These are phyloP conservation scores for Tetramorium parvispinum DNA, from an alignment of 1,140 invertebrate species.

Conservation along the genomic window DNA sequence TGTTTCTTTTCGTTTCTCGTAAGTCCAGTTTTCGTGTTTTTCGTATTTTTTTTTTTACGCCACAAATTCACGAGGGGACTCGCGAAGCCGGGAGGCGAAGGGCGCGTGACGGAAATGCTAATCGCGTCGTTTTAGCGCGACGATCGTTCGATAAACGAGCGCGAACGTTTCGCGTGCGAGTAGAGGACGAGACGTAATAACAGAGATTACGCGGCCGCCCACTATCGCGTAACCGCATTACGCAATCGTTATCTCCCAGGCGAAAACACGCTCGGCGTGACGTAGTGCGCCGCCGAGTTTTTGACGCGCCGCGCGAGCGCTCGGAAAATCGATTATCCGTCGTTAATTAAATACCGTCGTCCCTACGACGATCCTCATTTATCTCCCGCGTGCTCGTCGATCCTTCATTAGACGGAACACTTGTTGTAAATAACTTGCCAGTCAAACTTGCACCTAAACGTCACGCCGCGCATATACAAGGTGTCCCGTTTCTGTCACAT, in stretches of 20 bases:
- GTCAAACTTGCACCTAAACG: not conserved
- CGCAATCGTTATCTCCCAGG: conserved; percentile 39
- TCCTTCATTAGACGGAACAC: not conserved
- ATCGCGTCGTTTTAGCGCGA: conserved; percentile 31
- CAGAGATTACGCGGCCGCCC: conserved; percentile 28
- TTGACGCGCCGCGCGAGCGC: not conserved
- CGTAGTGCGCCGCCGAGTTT: conserved; percentile 7
- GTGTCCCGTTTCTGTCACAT: not conserved
- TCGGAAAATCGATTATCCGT: conserved; percentile 17
- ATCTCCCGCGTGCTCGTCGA: not conserved
- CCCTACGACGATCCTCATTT: not conserved
- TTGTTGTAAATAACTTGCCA: not conserved
- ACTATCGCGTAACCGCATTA: conserved; percentile 19
- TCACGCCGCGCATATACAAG: not conserved
- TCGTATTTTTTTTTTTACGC: too few relatives aligned
- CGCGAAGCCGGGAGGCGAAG: not conserved
- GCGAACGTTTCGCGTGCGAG: conserved; percentile 60
- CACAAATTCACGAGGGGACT: not conserved
- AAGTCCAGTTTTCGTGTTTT: not conserved
- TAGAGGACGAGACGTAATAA: conserved; percentile 17
- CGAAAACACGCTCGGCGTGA: conserved; percentile 9
- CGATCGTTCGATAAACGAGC: conserved; percentile 40
- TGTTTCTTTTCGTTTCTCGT: not conserved
- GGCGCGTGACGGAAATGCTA: conserved; percentile 26
- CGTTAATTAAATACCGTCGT: not conserved